A percentile compares a stretch with the other conserved stretches of the same genome.
These are phyloP conservation scores for Oenanthe melanoleuca DNA, from an alignment of 2,113 vertebrate genomes.

Conservation along the genomic window DNA sequence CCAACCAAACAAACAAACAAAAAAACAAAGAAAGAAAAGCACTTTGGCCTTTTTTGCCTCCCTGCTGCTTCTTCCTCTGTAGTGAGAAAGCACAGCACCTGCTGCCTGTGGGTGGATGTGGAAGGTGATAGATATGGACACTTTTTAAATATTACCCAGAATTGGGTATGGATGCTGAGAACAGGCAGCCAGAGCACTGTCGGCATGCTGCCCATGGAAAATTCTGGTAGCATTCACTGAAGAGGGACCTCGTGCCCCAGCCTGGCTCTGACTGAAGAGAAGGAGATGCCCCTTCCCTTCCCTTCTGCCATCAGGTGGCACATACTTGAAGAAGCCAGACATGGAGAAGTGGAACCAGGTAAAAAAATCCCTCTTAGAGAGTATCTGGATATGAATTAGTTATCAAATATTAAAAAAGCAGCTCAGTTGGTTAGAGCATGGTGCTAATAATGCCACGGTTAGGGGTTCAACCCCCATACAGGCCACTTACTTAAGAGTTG, in stretches of 20 bases:
- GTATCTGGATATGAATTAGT: not conserved
- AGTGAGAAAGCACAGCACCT: not conserved
- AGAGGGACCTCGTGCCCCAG: not conserved
- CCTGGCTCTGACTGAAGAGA: not conserved
- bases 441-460: not conserved
- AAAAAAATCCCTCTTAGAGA: not conserved
- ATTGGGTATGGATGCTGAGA: not conserved
- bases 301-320: not conserved
- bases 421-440: not conserved
- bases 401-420: not conserved
- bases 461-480: fast-evolving
- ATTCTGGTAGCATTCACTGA: not conserved
- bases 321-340: not conserved
- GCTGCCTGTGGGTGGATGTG: not conserved
- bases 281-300: not conserved
- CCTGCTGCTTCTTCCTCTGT: not conserved
- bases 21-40: not conserved
- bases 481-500: not conserved
- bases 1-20: not conserved
- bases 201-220: not conserved
- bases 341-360: not conserved
- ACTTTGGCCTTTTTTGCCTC: not conserved
- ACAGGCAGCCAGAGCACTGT: fast-evolving
- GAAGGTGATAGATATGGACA: fast-evolving
- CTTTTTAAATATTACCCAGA: not conserved